Percentiles rank a stretch among this genome's conserved stretches.
Evolutionary conservation across 2,888 invertebrate species (phyloP).

Genomic region (Clepsis dumicolana): DNA sequence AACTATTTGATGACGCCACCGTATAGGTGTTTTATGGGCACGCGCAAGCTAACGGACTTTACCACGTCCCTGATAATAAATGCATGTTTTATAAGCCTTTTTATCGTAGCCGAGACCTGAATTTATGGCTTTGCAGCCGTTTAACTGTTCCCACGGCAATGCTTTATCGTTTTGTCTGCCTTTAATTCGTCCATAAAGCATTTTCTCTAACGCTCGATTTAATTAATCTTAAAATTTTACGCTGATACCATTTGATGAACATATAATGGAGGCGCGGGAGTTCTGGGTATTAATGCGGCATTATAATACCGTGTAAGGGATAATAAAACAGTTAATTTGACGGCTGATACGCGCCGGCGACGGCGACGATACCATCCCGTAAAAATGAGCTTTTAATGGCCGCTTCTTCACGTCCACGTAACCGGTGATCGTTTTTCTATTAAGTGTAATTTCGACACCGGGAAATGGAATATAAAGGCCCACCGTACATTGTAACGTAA

Average conservation of each 20-base stretch:
- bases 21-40: constrained; percentile 55
- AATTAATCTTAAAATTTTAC: constrained; percentile 55
- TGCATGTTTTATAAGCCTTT: constrained; percentile 73
- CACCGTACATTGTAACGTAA: not conserved
- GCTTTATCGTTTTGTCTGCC: constrained; percentile 55
- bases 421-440: constrained; percentile 48
- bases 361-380: constrained; percentile 45
- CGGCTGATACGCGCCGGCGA: constrained; percentile 50
- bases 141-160: constrained; percentile 70
- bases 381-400: constrained; percentile 58
- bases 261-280: constrained; percentile 23
- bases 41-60: constrained; percentile 64
- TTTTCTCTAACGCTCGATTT: constrained; percentile 63
- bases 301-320: constrained; percentile 47
- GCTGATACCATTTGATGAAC: constrained; percentile 22
- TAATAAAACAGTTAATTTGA: constrained; percentile 60
- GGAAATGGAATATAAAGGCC: constrained; percentile 1
- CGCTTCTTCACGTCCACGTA: constrained; percentile 50
- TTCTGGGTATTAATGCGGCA: constrained; percentile 29
- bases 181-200: constrained; percentile 64
- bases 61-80: constrained; percentile 64
- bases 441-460: constrained; percentile 47
- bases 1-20: constrained; percentile 16
- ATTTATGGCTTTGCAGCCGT: constrained; percentile 67
- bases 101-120: constrained; percentile 63